Conservation (phyloP, 1,140 invertebrate species). For the Heliconius melpomene region DNA sequence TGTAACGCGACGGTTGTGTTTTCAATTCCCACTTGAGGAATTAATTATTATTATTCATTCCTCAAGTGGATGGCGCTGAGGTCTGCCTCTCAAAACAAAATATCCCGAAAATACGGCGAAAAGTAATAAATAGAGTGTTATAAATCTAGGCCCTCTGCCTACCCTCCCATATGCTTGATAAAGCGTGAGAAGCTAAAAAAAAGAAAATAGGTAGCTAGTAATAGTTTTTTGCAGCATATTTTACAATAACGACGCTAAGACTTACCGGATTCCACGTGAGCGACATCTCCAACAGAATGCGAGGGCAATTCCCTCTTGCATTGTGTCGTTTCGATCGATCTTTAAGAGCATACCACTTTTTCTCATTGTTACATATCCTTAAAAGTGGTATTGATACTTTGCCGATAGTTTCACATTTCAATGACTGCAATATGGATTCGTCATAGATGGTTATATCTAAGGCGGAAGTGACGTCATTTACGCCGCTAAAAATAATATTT, state of each 20-base stretch:
- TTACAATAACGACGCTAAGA: neutral
- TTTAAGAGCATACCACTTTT: conserved; percentile 70
- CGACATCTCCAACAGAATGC: conserved; percentile 79
- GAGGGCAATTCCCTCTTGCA: conserved; percentile 66
- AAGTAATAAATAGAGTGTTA: too few relatives aligned
- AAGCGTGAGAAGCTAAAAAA: neutral
- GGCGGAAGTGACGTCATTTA: conserved; percentile 71
- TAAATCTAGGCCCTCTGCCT: too few relatives aligned
- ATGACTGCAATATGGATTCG: conserved; percentile 65
- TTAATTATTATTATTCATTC: too few relatives aligned
- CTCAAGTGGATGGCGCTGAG: too few relatives aligned
- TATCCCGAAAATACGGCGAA: too few relatives aligned
- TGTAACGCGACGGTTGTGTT: too few relatives aligned
- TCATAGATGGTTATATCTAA: conserved; percentile 67
- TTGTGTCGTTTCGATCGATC: conserved; percentile 57
- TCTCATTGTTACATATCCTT: conserved; percentile 71
- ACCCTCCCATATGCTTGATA: too few relatives aligned
- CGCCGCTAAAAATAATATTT: conserved; percentile 47
- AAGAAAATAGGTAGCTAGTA: too few relatives aligned
- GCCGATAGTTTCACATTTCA: conserved; percentile 82
- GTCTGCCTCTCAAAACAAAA: too few relatives aligned
- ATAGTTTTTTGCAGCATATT: neutral
- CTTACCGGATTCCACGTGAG: conserved; percentile 74
- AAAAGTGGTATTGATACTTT: conserved; percentile 69
- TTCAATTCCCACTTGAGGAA: too few relatives aligned